phyloP scores from a whole-genome alignment of 2,113 vertebrate genomes.

The Callospermophilus lateralis region DNA sequence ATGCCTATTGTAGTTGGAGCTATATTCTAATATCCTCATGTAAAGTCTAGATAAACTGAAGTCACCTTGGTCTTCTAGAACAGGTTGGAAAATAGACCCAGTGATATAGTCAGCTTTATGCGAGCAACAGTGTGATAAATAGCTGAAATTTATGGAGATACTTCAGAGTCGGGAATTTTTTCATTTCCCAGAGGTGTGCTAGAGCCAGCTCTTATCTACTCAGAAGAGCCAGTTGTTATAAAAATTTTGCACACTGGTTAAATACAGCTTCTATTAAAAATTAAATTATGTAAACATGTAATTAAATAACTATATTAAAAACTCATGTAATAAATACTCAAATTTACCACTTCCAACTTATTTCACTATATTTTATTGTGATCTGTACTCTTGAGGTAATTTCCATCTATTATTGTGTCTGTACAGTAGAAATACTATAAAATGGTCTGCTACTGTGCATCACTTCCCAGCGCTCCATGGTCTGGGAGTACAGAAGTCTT shows the following conservation, averaged over 20 bases:
- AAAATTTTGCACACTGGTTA: conserved; percentile 8
- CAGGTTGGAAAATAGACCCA: neutral
- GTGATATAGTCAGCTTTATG: neutral
- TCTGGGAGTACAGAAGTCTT: neutral
- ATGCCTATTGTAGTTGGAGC: neutral
- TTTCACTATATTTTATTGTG: neutral
- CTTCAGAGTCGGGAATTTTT: neutral
- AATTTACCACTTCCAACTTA: neutral
- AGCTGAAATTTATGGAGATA: neutral
- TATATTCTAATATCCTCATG: neutral
- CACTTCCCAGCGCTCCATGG: neutral
- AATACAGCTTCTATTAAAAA: neutral
- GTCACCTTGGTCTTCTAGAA: neutral
- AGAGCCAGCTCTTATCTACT: neutral
- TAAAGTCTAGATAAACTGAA: conserved; percentile 46
- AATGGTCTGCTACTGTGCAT: neutral
- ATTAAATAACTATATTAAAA: conserved; percentile 38
- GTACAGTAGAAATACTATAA: neutral
- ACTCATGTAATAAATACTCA: neutral
- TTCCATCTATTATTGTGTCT: neutral
- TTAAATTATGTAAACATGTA: neutral
- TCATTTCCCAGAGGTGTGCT: neutral
- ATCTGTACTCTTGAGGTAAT: neutral
- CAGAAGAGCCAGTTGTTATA: neutral
- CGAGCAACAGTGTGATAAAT: neutral